phyloP scores from a whole-genome alignment of 2,888 invertebrate genomes.

The Cloeon dipterum region DNA sequence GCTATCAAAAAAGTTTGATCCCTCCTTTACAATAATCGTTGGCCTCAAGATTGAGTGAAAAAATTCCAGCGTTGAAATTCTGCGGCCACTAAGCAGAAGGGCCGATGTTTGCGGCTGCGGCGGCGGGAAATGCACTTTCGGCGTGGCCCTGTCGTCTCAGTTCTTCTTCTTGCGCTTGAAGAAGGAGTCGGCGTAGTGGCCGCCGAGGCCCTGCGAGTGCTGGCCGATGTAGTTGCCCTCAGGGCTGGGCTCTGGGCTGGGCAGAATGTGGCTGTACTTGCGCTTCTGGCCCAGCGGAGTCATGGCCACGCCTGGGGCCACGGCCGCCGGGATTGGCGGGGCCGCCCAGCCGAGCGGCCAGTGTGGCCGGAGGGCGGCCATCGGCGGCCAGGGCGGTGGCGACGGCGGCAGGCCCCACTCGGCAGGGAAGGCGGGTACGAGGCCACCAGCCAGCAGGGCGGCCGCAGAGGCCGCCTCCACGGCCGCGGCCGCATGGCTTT shows the following conservation, averaged over 20 bases:
- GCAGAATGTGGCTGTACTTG: conserved; percentile 19
- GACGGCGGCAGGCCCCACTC: neutral
- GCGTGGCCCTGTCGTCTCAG: too few species aligned
- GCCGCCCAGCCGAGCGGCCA: neutral
- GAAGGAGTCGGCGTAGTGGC: conserved; percentile 26
- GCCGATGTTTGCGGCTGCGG: too few species aligned
- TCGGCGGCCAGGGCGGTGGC: neutral
- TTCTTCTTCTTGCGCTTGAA: conserved; percentile 19
- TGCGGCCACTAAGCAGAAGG: too few species aligned
- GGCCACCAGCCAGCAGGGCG: too few species aligned
- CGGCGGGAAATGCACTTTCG: too few species aligned
- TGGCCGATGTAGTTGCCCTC: conserved; percentile 25
- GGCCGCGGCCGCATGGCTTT: neutral
- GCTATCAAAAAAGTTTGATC: too few species aligned
- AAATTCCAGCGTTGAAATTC: too few species aligned
- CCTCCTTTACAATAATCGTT: too few species aligned
- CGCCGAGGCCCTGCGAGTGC: conserved; percentile 26
- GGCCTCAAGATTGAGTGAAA: too few species aligned
- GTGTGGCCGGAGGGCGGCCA: conserved; percentile 3
- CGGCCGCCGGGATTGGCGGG: conserved; percentile 1
- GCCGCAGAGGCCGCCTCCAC: too few species aligned
- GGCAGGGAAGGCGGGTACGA: neutral
- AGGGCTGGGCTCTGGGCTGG: conserved; percentile 23
- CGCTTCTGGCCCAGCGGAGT: conserved; percentile 18
- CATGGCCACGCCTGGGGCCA: conserved; percentile 6